These are phyloP conservation scores for Coenonympha arcania DNA, from an alignment of 2,888 invertebrate species.

Conservation along the genomic window DNA sequence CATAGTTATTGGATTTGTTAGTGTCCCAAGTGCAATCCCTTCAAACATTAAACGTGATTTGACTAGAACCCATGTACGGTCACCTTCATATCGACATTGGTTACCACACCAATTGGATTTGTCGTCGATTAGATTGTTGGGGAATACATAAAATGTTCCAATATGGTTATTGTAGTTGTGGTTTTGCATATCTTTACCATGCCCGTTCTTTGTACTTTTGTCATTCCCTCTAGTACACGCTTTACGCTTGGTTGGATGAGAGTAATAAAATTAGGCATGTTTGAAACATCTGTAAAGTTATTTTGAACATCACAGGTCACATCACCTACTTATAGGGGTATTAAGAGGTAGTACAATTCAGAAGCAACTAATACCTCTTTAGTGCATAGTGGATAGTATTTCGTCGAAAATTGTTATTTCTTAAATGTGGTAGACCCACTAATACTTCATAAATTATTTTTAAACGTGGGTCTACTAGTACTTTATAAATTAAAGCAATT, in stretches of 20 bases:
- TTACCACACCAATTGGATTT: not conserved
- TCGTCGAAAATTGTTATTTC: no score
- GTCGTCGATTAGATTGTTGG: not conserved
- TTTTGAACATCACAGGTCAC: not conserved
- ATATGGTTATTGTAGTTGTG: not conserved
- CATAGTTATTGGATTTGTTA: not conserved
- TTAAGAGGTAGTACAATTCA: not conserved
- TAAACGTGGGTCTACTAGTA: no score
- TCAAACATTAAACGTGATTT: slow-evolving; percentile 48
- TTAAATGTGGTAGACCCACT: no score
- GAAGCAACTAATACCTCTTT: no score
- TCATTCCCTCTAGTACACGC: not conserved
- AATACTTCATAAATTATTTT: no score
- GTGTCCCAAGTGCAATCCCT: not conserved
- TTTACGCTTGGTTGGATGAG: no score
- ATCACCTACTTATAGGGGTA: not conserved
- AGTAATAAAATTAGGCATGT: no score
- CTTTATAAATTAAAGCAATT: slow-evolving; percentile 32
- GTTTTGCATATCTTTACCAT: not conserved
- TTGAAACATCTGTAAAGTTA: no score
- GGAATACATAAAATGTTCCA: not conserved
- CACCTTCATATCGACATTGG: not conserved
- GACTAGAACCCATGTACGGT: slow-evolving; percentile 20
- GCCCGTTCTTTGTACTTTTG: not conserved
- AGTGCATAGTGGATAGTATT: no score